phyloP scores from a whole-genome alignment of 2,797 vertebrate species.

The Morus bassanus region DNA sequence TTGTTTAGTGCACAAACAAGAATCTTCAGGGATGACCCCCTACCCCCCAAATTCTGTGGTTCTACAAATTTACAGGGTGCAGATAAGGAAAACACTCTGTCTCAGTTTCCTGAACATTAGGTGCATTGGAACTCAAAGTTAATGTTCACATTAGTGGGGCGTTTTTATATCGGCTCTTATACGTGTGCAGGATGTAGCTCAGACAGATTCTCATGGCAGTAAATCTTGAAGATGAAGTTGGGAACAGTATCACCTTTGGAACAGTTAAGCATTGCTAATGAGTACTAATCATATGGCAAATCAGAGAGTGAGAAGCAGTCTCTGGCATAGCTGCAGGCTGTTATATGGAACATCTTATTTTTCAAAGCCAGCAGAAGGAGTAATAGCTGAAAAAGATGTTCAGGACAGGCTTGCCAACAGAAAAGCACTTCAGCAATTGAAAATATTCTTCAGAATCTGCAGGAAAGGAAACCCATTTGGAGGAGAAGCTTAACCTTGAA shows the following conservation, averaged over 20 bases:
- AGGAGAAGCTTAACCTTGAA: not conserved
- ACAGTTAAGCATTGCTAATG: conserved; percentile 9
- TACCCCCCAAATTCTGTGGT: not conserved
- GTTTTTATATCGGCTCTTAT: not conserved
- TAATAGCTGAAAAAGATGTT: conserved; percentile 23
- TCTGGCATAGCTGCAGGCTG: conserved; percentile 10
- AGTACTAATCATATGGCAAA: conserved; percentile 34
- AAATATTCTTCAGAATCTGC: not conserved
- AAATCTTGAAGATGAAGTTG: not conserved
- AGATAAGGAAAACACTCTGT: not conserved
- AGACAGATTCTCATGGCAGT: not conserved
- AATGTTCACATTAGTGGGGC: not conserved
- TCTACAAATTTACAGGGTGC: not conserved
- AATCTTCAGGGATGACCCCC: not conserved
- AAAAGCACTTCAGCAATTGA: not conserved
- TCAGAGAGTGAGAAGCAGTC: conserved; percentile 10
- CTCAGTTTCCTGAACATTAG: not conserved
- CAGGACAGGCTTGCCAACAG: not conserved
- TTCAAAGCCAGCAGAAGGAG: conserved; percentile 9
- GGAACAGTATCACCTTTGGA: conserved; percentile 2
- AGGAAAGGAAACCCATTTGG: not conserved
- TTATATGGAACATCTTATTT: not conserved
- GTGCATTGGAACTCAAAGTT: not conserved
- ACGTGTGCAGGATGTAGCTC: not conserved
- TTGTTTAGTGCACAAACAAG: not conserved